These are phyloP conservation scores for Xenotilapia flavipinnis DNA, from an alignment of 2,113 vertebrate species.

Conservation along the genomic window DNA sequence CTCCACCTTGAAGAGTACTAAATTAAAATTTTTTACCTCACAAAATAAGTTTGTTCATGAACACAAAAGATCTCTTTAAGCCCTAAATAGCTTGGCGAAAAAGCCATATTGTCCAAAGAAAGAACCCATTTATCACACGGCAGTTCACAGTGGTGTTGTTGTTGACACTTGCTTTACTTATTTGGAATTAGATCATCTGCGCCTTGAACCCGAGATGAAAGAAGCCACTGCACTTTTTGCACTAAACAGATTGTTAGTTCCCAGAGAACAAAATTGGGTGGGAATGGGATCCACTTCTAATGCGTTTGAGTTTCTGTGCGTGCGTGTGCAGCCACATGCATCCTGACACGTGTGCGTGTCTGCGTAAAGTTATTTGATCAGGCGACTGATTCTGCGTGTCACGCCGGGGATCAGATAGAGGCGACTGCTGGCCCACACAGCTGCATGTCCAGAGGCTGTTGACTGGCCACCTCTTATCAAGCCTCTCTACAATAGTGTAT, in stretches of 20 bases:
- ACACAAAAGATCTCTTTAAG: slow-evolving; percentile 45
- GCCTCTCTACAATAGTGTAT: slow-evolving; percentile 58
- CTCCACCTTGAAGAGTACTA: slow-evolving; percentile 3
- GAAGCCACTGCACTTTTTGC: slow-evolving; percentile 2
- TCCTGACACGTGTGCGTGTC: slow-evolving; percentile 25
- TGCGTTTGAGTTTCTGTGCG: not conserved
- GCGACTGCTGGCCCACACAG: slow-evolving; percentile 44
- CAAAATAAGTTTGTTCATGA: slow-evolving; percentile 32
- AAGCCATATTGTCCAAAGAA: slow-evolving; percentile 39
- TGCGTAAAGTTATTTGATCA: slow-evolving; percentile 50
- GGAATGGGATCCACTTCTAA: slow-evolving; percentile 18
- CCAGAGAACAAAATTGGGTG: slow-evolving; percentile 28
- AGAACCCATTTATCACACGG: slow-evolving; percentile 37
- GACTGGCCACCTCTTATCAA: slow-evolving; percentile 41
- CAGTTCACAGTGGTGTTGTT: slow-evolving; percentile 39
- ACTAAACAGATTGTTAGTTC: slow-evolving; percentile 50
- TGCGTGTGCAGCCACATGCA: not conserved
- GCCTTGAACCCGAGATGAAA: slow-evolving; percentile 56
- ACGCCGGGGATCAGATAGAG: slow-evolving; percentile 30
- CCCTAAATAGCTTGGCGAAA: slow-evolving; percentile 15
- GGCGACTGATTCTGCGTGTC: slow-evolving; percentile 28
- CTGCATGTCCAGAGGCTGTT: slow-evolving; percentile 67
- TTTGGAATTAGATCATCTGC: slow-evolving; percentile 47
- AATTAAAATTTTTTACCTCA: slow-evolving; percentile 20
- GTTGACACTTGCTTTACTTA: slow-evolving; percentile 48